These are phyloP conservation scores for Barbus barbus DNA, from an alignment of 2,113 vertebrate species.

Conservation along the genomic window DNA sequence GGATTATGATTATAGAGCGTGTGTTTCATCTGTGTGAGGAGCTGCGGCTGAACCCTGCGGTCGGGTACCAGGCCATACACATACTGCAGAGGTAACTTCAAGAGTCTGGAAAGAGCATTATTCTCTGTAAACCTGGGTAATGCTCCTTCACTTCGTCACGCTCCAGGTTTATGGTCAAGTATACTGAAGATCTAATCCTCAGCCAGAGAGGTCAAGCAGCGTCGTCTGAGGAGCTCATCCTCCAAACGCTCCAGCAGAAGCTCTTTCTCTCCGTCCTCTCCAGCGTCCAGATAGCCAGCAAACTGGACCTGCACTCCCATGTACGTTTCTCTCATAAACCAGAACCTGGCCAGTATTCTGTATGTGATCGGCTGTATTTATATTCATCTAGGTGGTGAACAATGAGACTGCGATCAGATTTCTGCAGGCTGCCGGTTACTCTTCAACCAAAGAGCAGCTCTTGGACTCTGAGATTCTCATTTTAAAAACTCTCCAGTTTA, in stretches of 20 bases:
- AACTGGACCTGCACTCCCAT: conserved; percentile 81
- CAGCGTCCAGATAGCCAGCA: conserved; percentile 90
- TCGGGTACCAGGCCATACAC: too few relatives aligned
- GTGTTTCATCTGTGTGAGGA: too few relatives aligned
- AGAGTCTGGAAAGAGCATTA: too few relatives aligned
- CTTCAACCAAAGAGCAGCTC: conserved; percentile 79
- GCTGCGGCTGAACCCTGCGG: too few relatives aligned
- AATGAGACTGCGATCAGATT: conserved; percentile 79
- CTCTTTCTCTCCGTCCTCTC: conserved; percentile 83
- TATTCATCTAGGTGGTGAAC: conserved; percentile 76
- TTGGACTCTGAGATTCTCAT: conserved; percentile 85
- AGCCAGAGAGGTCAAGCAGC: conserved; percentile 27
- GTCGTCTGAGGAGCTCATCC: conserved; percentile 57
- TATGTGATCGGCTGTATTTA: not conserved
- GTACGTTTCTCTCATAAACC: conserved; percentile 66
- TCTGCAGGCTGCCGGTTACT: conserved; percentile 78
- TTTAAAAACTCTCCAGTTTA: conserved; percentile 85
- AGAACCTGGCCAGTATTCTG: not conserved
- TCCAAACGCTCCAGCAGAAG: conserved; percentile 70
- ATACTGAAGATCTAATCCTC: conserved; percentile 72
- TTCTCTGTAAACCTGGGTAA: too few relatives aligned
- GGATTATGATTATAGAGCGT: too few relatives aligned
- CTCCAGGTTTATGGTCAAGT: conserved; percentile 86
- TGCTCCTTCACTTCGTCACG: not conserved
- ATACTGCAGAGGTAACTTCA: too few relatives aligned